A percentile compares a stretch with the other conserved stretches of the same genome.
Conservation (phyloP, 2,113 vertebrate species). For the Misgurnus mizolepis region DNA sequence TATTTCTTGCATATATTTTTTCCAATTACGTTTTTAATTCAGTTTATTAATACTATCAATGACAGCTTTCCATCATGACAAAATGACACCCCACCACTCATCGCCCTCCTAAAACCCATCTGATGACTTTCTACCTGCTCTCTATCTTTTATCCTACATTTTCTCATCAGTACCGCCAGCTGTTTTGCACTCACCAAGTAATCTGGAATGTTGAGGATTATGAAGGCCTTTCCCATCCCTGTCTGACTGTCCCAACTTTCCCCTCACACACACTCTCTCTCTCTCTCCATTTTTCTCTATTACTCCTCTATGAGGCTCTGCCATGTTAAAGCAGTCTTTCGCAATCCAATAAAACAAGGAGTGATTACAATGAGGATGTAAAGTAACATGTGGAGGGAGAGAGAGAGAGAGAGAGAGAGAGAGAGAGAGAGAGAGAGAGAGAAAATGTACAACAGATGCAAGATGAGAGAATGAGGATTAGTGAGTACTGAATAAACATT, state of each 20-base stretch:
- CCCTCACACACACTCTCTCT: neutral
- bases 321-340: conserved; percentile 61
- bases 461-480: conserved; percentile 24
- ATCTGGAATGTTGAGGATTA: conserved; percentile 76
- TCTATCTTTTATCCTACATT: conserved; percentile 42
- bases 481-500: neutral
- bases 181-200: conserved; percentile 65
- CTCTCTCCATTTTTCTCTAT: conserved; percentile 19
- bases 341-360: conserved; percentile 46
- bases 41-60: too few species aligned
- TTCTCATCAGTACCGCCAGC: conserved; percentile 34
- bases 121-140: conserved; percentile 32
- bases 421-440: conserved; percentile 51
- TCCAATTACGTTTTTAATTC: too few species aligned
- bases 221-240: conserved; percentile 57
- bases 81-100: neutral
- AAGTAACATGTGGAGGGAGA: conserved; percentile 5
- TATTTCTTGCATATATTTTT: too few species aligned
- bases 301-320: neutral
- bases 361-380: conserved; percentile 50
- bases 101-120: neutral
- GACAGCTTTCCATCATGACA: too few species aligned
- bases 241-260: conserved; percentile 12
- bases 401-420: too few species aligned
- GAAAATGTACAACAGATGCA: conserved; percentile 60